Base-by-base conservation (phyloP, 2,888 invertebrate species). In the Sceliomorpha sp. region DNA sequence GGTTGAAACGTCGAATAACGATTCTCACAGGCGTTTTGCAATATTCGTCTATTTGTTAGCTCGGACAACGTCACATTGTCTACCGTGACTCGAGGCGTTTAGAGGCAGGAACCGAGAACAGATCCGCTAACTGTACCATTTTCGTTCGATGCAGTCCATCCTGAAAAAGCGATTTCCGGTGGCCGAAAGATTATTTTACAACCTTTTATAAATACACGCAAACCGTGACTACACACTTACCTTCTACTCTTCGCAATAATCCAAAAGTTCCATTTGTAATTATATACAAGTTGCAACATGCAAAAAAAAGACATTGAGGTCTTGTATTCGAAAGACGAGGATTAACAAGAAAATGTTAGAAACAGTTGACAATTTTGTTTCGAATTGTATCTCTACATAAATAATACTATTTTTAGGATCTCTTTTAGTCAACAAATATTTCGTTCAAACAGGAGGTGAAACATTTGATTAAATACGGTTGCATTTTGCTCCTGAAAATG, bases 101-200 rank as follows among this genome's bases (percentile, higher is more conserved):
- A 58, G 59, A 70, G 48, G 50, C 53, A 32, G 99, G 98, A 36
- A 98, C 95, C 4, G 98, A 98, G 89, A 99, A 99, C 51, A 98
- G 89, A 90, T 99, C 99, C 2, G 98, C 97, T 77, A 99, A 89
- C 87, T 99, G 98, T 10, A 97, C 94, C 97, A 99, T 97, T 88
- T 91, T 90, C 13, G 89, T 83, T 13, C 86, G 81, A 10, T 81
- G 82, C 7, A 83, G 59, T 27, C 77, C 79, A 58, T 85, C 83
- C 86, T 86, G 45, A n/a, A 74, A 70, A 50, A 14, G 44, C 9
- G 9, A 51, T 53, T 34, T 29, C 6, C 45, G 8, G 14, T 60
- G 12, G 7, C 6, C 26, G 12, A 40, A 31, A 40, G 32, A 51
- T 27, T 9, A 13, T 53, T 45, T 50, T n/a, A 13, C n/a, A 9